phyloP scores from a whole-genome alignment of 2,113 vertebrate species.

The Catharus fuscescens region DNA sequence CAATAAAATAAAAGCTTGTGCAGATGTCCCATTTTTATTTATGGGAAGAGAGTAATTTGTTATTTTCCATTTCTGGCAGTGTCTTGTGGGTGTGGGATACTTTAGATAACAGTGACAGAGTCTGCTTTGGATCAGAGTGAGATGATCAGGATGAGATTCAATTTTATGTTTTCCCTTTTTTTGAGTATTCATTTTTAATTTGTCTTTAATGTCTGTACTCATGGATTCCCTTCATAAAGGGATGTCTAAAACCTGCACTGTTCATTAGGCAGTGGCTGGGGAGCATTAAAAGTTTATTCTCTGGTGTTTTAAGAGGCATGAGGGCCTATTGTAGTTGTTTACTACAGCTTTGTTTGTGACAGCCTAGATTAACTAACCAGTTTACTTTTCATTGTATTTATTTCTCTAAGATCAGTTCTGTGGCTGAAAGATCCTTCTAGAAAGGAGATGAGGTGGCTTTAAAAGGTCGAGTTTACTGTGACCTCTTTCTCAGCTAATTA shows the following conservation, averaged over 20 bases:
- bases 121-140: background rate
- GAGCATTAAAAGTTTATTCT: constrained; percentile 13
- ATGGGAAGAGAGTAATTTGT: background rate
- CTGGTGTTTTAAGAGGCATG: background rate
- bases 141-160: background rate
- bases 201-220: background rate
- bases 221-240: background rate
- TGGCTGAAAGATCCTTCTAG: background rate
- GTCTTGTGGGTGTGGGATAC: background rate
- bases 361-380: constrained; percentile 4
- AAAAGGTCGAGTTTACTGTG: background rate
- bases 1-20: background rate
- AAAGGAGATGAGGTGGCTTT: background rate
- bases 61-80: background rate
- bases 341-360: background rate
- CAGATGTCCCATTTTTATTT: background rate
- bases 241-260: background rate
- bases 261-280: background rate
- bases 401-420: background rate
- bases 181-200: background rate
- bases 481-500: constrained; percentile 42
- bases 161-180: background rate
- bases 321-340: background rate
- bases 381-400: constrained; percentile 39
- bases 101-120: background rate